A percentile compares a stretch with the other conserved stretches of the same genome.
phyloP scores from a whole-genome alignment of 2,888 invertebrate species.

The Lasioglossum marginatum region DNA sequence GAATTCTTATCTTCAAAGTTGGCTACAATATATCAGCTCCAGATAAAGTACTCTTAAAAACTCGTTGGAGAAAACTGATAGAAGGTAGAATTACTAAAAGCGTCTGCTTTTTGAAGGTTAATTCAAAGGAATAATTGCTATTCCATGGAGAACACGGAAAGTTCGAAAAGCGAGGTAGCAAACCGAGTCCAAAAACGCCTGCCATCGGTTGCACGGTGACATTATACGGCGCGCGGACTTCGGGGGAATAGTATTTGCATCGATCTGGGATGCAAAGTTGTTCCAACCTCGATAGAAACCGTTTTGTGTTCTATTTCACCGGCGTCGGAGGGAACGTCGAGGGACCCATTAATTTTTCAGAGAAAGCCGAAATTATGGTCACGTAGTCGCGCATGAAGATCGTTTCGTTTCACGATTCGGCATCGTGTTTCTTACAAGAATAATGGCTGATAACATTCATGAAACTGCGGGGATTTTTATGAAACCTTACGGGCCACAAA shows the following conservation, averaged over 20 bases:
- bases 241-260: neutral
- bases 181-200: neutral
- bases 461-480: neutral
- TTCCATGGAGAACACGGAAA: neutral
- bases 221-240: neutral
- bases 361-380: neutral
- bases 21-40: neutral
- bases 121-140: neutral
- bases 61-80: neutral
- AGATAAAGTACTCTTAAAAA: neutral
- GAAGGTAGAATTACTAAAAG: neutral
- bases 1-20: neutral
- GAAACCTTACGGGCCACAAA: neutral
- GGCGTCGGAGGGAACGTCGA: neutral
- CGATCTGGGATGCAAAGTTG: neutral
- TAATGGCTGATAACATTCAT: neutral
- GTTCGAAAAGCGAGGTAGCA: neutral
- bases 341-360: slow-evolving; percentile 1
- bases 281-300: neutral
- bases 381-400: neutral
- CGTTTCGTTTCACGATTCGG: neutral
- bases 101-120: neutral
- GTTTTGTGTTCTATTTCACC: neutral
- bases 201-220: neutral
- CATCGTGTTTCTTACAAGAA: neutral